Evolutionary conservation across 2,797 vertebrate species (phyloP).

Genomic region (Psittacula derbiana): DNA sequence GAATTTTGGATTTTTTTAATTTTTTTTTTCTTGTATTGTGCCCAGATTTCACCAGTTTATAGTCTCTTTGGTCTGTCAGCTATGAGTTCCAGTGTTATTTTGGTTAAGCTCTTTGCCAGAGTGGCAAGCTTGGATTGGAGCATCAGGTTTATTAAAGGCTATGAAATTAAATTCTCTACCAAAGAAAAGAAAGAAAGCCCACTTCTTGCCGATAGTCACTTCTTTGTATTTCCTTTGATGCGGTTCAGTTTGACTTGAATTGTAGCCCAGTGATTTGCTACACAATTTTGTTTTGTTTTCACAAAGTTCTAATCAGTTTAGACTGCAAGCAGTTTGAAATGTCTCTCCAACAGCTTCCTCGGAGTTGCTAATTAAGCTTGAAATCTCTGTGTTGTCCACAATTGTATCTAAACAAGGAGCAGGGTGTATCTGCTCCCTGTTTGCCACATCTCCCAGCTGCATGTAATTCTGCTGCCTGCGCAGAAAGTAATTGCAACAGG

Average conservation of each 20-base stretch:
- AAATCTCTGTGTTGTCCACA: slow-evolving; percentile 47
- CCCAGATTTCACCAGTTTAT: slow-evolving; percentile 41
- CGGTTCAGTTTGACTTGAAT: slow-evolving; percentile 8
- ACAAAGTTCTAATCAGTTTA: slow-evolving; percentile 58
- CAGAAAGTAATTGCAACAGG: slow-evolving; percentile 5
- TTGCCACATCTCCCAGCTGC: slow-evolving; percentile 44
- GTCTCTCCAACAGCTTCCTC: slow-evolving; percentile 23
- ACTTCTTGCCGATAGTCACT: background rate
- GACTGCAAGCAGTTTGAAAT: slow-evolving; percentile 18
- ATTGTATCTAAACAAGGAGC: slow-evolving; percentile 51
- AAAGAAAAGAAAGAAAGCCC: background rate
- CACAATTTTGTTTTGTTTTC: slow-evolving; percentile 48
- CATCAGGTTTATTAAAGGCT: slow-evolving; percentile 49
- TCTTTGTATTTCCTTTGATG: slow-evolving; percentile 51
- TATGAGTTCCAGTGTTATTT: slow-evolving; percentile 55
- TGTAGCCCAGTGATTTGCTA: slow-evolving; percentile 18
- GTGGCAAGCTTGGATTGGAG: slow-evolving; percentile 35
- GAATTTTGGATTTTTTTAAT: slow-evolving; percentile 19
- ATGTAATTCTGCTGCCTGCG: slow-evolving; percentile 11
- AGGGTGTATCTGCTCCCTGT: background rate
- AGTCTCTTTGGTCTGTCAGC: slow-evolving; percentile 1
- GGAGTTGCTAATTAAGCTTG: slow-evolving; percentile 26
- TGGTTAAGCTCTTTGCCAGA: slow-evolving; percentile 58
- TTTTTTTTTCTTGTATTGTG: slow-evolving; percentile 22
- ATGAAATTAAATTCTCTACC: slow-evolving; percentile 36